Evolutionary conservation across 2,797 vertebrate genomes (phyloP), one percentile per base, ranked within the genome.

Genomic region (Distichodus sexfasciatus): DNA sequence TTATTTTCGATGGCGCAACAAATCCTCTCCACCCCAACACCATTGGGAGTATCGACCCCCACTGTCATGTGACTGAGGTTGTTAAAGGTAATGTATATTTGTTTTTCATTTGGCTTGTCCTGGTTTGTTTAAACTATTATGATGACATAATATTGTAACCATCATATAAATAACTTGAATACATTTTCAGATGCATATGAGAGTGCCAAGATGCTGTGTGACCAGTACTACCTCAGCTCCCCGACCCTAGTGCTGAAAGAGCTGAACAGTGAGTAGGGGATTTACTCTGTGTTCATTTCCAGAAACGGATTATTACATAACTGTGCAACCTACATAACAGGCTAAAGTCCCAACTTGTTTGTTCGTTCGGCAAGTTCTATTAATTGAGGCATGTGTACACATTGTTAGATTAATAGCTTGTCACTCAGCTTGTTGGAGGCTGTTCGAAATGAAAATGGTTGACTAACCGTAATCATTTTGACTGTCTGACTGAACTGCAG

Each of bases 1-100:
- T 98, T 24, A 88, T 98, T 43, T 98, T 98, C 54, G 93, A 95
- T 0, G 96, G 95, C 26, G 90, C 92, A 17, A 93, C 94, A 69
- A 98, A 97, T 86, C 95, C 95, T 0, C 90, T 94, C 0, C 95
- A 97, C 73, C 95, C 95, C 58, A 98, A 94, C 76, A 95, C 95
- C 71, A 97, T 97, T 0, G 96, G 96, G 41, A 92, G 93, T 90
- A 98, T 98, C 0, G 96, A 97, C 82, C 91, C 94, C 47, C 90
- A 91, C 77, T 97, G 95, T 79, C 77, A 84, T 0, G 94, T 98
- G 14, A 86, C 88, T 7, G 89, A 94, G 0, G 95, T 98, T 17
- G 90, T 98, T 47, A 91, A 91, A 87, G 96, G 96, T 97, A 59
- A 17, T n/a, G 29, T 51, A 17, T 64, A 21, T 4, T 46, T 2